Evolutionary conservation across 2,113 vertebrate species (phyloP).

Genomic region (Falcunculus frontatus): DNA sequence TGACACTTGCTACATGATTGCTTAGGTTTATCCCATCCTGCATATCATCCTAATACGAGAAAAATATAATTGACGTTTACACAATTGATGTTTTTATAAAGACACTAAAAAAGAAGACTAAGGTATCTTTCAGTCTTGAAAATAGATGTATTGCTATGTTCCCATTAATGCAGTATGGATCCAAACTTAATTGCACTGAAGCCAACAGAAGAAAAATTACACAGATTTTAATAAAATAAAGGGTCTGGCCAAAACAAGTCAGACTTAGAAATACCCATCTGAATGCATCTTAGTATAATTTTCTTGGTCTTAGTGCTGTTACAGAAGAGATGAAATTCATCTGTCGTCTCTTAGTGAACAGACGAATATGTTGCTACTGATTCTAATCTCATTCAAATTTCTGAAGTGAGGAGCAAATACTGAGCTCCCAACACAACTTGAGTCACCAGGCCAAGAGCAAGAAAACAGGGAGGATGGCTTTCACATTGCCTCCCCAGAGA

Average conservation of each 20-base stretch:
- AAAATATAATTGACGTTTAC: background rate
- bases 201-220: background rate
- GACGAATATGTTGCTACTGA: background rate
- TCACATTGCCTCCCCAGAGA: background rate
- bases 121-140: background rate
- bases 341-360: background rate
- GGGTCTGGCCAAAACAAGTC: background rate
- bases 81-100: background rate
- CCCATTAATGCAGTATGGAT: background rate
- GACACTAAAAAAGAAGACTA: background rate
- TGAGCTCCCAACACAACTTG: background rate
- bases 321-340: conserved; percentile 1
- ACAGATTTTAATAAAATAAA: conserved; percentile 4
- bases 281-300: background rate
- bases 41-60: background rate
- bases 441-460: conserved; percentile 8
- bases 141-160: background rate
- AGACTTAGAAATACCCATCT: background rate
- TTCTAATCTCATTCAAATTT: conserved; percentile 16
- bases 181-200: background rate
- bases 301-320: background rate
- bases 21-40: background rate
- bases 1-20: background rate
- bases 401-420: background rate
- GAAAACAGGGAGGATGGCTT: background rate